Evolutionary conservation across 2,797 vertebrate species (phyloP).

Genomic region (Myotis pilosus): DNA sequence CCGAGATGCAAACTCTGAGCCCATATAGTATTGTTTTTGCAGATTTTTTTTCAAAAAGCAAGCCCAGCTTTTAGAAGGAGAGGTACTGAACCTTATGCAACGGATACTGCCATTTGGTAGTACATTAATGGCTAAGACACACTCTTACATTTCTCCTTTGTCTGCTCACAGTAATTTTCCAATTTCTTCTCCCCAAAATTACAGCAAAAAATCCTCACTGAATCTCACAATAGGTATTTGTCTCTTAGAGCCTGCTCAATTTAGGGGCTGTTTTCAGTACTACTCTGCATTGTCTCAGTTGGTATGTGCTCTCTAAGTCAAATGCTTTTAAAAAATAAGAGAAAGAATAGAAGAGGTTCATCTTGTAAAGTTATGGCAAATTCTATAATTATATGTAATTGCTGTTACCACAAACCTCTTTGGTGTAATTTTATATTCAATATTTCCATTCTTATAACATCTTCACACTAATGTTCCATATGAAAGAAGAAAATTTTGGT

Average conservation of each 20-base stretch:
- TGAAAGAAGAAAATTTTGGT: background rate
- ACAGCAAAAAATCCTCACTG: background rate
- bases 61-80: background rate
- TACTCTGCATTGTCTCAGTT: background rate
- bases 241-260: background rate
- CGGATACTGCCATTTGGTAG: background rate
- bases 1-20: background rate
- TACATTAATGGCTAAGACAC: background rate
- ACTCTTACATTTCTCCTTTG: background rate
- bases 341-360: background rate
- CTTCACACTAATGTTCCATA: background rate
- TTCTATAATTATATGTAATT: background rate
- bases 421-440: background rate
- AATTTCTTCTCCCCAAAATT: constrained; percentile 12
- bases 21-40: background rate
- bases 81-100: background rate
- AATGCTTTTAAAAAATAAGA: background rate
- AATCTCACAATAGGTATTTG: background rate
- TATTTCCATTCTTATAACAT: background rate
- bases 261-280: background rate
- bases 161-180: constrained; percentile 3
- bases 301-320: background rate
- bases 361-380: background rate
- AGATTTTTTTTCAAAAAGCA: background rate
- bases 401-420: background rate